These are phyloP conservation scores for Urocynchramus pylzowi DNA, from an alignment of 2,113 vertebrate species.

Conservation along the genomic window DNA sequence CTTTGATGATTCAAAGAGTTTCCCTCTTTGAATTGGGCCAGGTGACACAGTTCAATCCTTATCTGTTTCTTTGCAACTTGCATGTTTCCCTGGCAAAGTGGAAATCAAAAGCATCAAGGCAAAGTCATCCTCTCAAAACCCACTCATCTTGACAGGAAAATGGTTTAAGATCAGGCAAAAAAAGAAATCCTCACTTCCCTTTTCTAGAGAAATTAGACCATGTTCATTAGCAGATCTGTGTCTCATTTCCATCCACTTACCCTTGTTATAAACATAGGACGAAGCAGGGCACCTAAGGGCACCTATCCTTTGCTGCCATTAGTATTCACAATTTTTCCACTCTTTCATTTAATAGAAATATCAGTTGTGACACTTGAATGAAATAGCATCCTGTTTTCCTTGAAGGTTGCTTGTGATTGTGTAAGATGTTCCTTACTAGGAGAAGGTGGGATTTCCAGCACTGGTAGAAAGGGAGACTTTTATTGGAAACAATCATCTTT, in stretches of 20 bases:
- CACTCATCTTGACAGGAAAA: neutral
- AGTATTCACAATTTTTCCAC: neutral
- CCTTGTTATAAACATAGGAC: neutral
- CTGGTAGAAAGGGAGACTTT: neutral
- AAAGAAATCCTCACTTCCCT: constrained; percentile 29
- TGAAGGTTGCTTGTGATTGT: neutral
- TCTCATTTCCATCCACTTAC: constrained; percentile 18
- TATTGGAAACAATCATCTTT: neutral
- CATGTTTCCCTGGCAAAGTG: neutral
- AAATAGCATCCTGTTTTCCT: neutral
- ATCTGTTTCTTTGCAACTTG: neutral
- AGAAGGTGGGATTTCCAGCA: neutral
- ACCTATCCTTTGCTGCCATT: neutral
- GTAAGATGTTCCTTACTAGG: neutral
- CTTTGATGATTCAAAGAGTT: neutral
- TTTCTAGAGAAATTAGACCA: constrained; percentile 47
- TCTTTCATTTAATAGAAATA: neutral
- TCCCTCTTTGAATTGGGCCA: neutral
- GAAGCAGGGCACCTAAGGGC: neutral
- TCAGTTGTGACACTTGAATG: neutral
- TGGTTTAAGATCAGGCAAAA: neutral
- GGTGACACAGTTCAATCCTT: neutral
- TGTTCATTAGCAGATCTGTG: neutral
- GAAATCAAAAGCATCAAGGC: neutral
- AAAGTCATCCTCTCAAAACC: neutral